These are phyloP conservation scores for Chrysopa pallens DNA, from an alignment of 1,140 invertebrate species.

Conservation along the genomic window DNA sequence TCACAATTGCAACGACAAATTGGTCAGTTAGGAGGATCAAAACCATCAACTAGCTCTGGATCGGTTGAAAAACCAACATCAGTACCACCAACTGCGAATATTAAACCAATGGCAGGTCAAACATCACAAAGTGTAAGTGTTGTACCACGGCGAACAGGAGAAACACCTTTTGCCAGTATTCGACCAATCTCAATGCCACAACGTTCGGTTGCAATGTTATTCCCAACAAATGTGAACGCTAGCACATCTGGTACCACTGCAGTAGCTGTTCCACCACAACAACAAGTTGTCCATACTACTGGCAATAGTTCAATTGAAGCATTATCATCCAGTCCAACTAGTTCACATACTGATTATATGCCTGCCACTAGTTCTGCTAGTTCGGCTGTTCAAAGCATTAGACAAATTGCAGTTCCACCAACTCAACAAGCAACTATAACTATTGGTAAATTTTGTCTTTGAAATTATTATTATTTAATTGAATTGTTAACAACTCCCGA, in stretches of 20 bases:
- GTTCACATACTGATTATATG: slow-evolving; percentile 48
- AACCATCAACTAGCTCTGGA: slow-evolving; percentile 40
- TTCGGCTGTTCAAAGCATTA: slow-evolving; percentile 23
- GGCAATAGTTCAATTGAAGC: slow-evolving; percentile 34
- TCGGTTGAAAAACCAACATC: slow-evolving; percentile 45
- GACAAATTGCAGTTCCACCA: slow-evolving; percentile 24
- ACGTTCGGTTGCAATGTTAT: slow-evolving; percentile 52
- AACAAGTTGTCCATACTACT: slow-evolving; percentile 31
- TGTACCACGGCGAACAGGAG: slow-evolving; percentile 19
- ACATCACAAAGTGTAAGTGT: slow-evolving; percentile 27
- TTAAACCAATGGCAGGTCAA: slow-evolving; percentile 78
- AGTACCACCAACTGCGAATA: slow-evolving; percentile 78
- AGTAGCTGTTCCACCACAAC: slow-evolving; percentile 40
- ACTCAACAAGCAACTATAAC: slow-evolving; percentile 11
- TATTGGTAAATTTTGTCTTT: background rate
- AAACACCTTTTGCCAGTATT: slow-evolving; percentile 78
- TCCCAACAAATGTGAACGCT: slow-evolving; percentile 39
- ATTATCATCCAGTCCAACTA: slow-evolving; percentile 34
- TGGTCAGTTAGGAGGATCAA: slow-evolving; percentile 45
- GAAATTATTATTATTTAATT: background rate
- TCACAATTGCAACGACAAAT: slow-evolving; percentile 62
- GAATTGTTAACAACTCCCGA: too few species aligned
- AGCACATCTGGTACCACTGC: slow-evolving; percentile 22
- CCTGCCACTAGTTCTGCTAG: slow-evolving; percentile 43
- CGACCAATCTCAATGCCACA: slow-evolving; percentile 67